Evolutionary conservation across 2,888 invertebrate species (phyloP).

Genomic region (Selenia dentaria): DNA sequence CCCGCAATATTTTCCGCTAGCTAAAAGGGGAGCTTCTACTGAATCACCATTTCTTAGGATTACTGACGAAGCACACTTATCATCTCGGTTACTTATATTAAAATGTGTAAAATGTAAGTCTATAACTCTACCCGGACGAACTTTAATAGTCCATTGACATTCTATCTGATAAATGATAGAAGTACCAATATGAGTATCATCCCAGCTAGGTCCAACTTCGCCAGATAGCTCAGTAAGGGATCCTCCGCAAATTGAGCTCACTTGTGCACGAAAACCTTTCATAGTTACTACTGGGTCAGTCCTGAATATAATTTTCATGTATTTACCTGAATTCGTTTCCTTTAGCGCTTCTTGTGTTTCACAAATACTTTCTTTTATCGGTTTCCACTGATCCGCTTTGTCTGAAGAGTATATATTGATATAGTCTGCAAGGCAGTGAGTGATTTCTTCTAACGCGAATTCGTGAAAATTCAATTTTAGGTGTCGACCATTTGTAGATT

Average conservation of each 20-base stretch:
- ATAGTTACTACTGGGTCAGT: constrained; percentile 85
- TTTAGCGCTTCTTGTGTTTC: constrained; percentile 57
- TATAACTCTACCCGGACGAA: constrained; percentile 89
- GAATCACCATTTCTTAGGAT: constrained; percentile 91
- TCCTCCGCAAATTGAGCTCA: constrained; percentile 89
- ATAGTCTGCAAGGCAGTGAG: constrained; percentile 85
- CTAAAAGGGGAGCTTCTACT: constrained; percentile 88
- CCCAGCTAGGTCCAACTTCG: constrained; percentile 61
- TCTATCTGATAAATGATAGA: constrained; percentile 34
- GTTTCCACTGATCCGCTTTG: constrained; percentile 78
- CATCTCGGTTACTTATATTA: constrained; percentile 78
- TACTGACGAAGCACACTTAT: constrained; percentile 58
- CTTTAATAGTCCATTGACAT: constrained; percentile 91
- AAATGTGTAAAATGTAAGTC: constrained; percentile 86
- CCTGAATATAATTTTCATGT: constrained; percentile 88
- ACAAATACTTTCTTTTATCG: constrained; percentile 83
- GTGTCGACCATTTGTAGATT: constrained; percentile 85
- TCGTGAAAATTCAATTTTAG: constrained; percentile 82
- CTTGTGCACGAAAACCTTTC: constrained; percentile 88
- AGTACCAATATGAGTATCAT: constrained; percentile 36
- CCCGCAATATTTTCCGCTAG: constrained; percentile 90
- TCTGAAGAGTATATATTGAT: constrained; percentile 85
- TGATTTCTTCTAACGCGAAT: constrained; percentile 85
- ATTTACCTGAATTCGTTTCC: constrained; percentile 66
- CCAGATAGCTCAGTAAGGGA: constrained; percentile 84